Evolutionary conservation across 2,888 invertebrate species (phyloP), one percentile per base, ranked within the genome.

Genomic region (Platypus cylindrus): DNA sequence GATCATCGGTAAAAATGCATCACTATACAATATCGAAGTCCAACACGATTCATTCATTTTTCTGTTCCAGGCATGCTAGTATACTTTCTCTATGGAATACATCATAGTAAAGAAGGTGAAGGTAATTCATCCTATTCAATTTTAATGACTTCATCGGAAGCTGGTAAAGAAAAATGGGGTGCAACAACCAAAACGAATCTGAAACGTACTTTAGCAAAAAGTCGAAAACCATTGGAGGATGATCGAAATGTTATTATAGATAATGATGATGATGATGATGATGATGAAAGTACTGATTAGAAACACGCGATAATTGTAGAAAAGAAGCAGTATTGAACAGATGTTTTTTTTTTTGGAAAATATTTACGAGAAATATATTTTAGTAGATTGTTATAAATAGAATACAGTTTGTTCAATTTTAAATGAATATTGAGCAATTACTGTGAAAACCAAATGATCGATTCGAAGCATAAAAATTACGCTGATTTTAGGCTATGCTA

Each of bases 51-150:
- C 20, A 20, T 20, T 7, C 20, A 7, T 20, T 25, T 5, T 14
- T n/a, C n/a, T n/a, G n/a, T n/a, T 67, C 11, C 63, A 85, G 85
- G 85, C 31, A 67, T 86, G 56, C 62, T 84, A 16, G 73, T 86
- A 4, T 87, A 87, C 58, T 85, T 86, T 61, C 62, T 83, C 2
- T 86, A 87, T 56, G 86, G 86, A 3, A 83, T 87, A 40, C 80
- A 83, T 53, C 79, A 86, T 57, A 87, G 86, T 59, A 82, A 82
- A 58, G 74, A 85, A 48, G 78, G 82, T 22, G 74, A 71, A 24
- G 59, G 60, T 25, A 67, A 70, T 9, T 71, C 70, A 15, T 64
- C 68, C 1, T 76, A 78, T 52, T 73, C 75, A 2, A 73, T 76
- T 46, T 53, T 78, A 38, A 72, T 78, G 68, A 73, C 73, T 3